Evolutionary conservation across 2,797 vertebrate species (phyloP), one percentile per base, ranked within the genome.

Genomic region (Pseudochirops corinnae): DNA sequence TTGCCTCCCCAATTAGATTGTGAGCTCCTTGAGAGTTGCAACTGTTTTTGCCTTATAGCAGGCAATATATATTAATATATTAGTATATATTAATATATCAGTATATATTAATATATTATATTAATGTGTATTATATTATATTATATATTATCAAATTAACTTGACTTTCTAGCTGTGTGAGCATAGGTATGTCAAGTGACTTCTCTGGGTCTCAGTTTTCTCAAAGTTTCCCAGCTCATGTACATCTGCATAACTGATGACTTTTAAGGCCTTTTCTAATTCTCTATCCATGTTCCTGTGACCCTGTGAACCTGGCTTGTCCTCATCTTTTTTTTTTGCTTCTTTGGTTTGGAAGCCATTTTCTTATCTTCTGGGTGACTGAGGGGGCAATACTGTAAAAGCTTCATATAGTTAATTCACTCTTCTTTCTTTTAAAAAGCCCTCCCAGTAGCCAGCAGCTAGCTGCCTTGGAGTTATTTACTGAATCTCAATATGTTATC

Each of bases 401-500:
- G 60, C 28, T 96, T 91, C 90, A 82, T 90, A 60, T 13, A 55
- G n/a, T 56, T 62, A 18, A 82, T 82, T 95, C 56, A 92, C 46
- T 55, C 1, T 92, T 94, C 67, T 94, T 92, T 52, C 58, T 91
- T 94, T 92, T 93, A 52, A 92, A 94, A 97, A 98, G 94, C 95
- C 93, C 95, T 97, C 96, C 82, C 24, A 93, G 24, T 87, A 93
- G 92, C 82, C 21, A 93, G 93, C 90, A 93, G 82, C 90, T 94
- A 91, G 29, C 28, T 55, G 39, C 21, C 52, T 92, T 92, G 9
- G 97, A 97, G 91, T 97, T 97, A 98, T 97, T 98, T 62, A 57
- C 93, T 93, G 95, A 93, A 91, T 97, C 94, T 95, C 94, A 26
- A 0, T 87, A 92, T 0, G 1, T 97, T 96, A 94, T 95, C 94